A percentile compares a stretch with the other conserved stretches of the same genome.
These are phyloP conservation scores for Oreochromis tanganicae DNA, from an alignment of 2,113 vertebrate genomes.

Conservation along the genomic window DNA sequence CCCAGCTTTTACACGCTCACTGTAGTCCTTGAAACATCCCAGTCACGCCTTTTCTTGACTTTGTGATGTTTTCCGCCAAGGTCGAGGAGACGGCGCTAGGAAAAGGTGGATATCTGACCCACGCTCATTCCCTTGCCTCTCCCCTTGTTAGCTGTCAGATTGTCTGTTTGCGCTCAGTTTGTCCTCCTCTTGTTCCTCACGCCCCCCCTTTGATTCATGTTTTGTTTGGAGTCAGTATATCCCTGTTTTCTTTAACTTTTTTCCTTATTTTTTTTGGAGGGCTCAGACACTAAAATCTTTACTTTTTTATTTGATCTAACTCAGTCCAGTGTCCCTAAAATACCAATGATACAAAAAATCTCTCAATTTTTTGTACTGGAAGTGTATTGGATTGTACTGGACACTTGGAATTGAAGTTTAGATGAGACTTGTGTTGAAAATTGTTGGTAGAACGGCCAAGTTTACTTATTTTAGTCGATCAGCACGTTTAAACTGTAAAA, in stretches of 20 bases:
- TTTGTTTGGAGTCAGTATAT: background rate
- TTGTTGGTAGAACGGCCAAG: background rate
- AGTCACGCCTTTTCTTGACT: background rate
- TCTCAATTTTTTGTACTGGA: background rate
- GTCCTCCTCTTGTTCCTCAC: background rate
- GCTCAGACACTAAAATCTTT: background rate
- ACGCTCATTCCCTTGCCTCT: background rate
- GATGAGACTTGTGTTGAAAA: background rate
- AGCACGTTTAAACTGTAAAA: background rate
- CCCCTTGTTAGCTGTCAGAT: background rate
- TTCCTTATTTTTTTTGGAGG: background rate
- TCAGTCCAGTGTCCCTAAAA: background rate
- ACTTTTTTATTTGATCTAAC: background rate
- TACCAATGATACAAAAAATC: background rate
- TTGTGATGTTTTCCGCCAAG: background rate
- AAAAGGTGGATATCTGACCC: background rate
- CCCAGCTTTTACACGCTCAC: background rate
- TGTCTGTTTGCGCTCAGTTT: background rate
- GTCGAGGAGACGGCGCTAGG: background rate
- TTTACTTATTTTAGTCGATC: background rate
- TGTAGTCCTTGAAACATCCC: background rate
- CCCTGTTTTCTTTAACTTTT: background rate
- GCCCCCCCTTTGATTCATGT: background rate
- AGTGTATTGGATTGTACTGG: background rate
- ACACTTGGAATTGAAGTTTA: background rate